These are phyloP conservation scores for Tokudaia muenninki DNA, from an alignment of 2,797 vertebrate genomes.

Conservation along the genomic window DNA sequence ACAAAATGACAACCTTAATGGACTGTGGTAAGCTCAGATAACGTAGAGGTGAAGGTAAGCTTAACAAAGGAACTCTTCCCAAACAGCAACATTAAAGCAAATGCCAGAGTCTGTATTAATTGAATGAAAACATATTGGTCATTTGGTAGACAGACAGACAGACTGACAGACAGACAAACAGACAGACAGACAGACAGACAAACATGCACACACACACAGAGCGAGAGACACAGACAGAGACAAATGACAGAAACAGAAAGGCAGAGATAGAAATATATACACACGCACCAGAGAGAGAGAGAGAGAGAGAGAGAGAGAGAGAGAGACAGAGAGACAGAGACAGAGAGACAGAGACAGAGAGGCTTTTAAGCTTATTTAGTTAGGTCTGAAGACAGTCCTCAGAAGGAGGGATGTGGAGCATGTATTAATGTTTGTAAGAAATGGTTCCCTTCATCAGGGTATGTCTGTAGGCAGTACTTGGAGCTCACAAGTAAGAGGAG, in stretches of 20 bases:
- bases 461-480: neutral
- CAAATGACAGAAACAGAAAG: neutral
- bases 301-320: neutral
- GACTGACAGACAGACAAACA: rapidly evolving
- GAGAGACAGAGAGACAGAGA: neutral
- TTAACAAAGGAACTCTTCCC: constrained; percentile 34
- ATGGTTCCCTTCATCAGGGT: neutral
- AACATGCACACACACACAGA: too few species aligned
- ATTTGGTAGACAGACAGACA: neutral
- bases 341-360: neutral
- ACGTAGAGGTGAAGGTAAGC: constrained; percentile 61
- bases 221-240: neutral
- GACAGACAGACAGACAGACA: neutral
- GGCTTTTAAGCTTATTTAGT: neutral
- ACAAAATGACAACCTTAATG: constrained; percentile 78
- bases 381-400: neutral
- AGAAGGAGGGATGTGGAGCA: neutral
- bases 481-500: neutral
- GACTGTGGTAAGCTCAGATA: constrained; percentile 69
- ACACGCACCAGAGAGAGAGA: neutral
- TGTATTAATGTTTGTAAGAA: neutral
- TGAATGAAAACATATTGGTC: constrained; percentile 46
- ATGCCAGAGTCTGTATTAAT: neutral
- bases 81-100: constrained; percentile 34
- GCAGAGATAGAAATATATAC: neutral